Evolutionary conservation across 2,888 invertebrate species (phyloP).

Genomic region (Campoplex nolae): DNA sequence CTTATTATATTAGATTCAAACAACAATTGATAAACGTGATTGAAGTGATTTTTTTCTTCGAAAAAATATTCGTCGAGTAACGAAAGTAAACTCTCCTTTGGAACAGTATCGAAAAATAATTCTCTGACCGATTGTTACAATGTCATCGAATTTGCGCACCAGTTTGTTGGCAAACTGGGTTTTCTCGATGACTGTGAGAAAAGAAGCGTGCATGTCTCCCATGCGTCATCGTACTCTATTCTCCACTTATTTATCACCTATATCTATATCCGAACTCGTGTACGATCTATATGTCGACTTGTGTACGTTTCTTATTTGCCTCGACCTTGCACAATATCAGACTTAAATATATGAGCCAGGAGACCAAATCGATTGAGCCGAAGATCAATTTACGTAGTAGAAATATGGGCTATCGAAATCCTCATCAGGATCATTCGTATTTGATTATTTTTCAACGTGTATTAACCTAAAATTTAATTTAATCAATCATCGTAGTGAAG

Average conservation of each 20-base stretch:
- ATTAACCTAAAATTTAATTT: neutral
- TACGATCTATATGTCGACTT: neutral
- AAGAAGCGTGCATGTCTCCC: conserved; percentile 42
- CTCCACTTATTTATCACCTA: neutral
- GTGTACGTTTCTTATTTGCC: conserved; percentile 18
- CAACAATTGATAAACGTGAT: neutral
- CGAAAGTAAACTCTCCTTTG: neutral
- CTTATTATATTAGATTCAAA: neutral
- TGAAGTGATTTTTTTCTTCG: neutral
- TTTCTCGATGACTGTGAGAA: conserved; percentile 33
- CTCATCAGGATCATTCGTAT: neutral
- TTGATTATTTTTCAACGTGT: neutral
- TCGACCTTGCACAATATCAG: conserved; percentile 53
- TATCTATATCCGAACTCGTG: neutral
- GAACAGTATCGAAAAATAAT: neutral
- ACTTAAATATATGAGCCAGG: neutral
- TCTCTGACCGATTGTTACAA: neutral
- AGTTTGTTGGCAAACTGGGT: conserved; percentile 32
- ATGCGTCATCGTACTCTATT: conserved; percentile 54
- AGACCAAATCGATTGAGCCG: conserved; percentile 39
- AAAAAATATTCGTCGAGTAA: neutral
- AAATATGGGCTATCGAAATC: neutral
- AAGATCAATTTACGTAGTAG: neutral
- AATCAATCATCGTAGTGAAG: neutral
- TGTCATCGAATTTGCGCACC: conserved; percentile 40